These are phyloP conservation scores for Cydia splendana DNA, from an alignment of 1,140 invertebrate species.

Conservation along the genomic window DNA sequence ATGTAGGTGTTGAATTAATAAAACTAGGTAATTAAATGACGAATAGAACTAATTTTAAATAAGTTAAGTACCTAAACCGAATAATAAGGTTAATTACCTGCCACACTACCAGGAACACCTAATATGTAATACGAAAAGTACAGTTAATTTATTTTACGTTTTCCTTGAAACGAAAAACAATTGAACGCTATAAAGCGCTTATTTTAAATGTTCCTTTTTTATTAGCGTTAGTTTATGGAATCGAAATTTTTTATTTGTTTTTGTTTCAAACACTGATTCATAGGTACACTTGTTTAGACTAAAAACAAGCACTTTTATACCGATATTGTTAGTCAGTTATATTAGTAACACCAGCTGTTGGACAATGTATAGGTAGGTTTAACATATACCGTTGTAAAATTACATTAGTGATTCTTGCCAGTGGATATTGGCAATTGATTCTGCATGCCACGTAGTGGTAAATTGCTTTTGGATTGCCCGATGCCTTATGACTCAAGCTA, in stretches of 20 bases:
- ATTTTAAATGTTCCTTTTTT: not conserved
- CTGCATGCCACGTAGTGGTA: constrained; percentile 6
- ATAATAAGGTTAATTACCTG: constrained; percentile 10
- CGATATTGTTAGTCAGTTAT: no score
- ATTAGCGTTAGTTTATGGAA: not conserved
- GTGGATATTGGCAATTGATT: not conserved
- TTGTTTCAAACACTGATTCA: not conserved
- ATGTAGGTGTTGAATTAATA: no score
- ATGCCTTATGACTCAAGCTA: constrained; percentile 14
- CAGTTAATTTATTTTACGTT: constrained; percentile 1
- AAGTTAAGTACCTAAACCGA: not conserved
- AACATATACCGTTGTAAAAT: not conserved
- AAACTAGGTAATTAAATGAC: no score
- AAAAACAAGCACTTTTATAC: not conserved
- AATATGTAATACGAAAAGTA: not conserved
- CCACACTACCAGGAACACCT: not conserved
- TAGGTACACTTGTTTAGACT: not conserved
- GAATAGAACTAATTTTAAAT: not conserved
- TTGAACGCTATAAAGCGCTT: not conserved
- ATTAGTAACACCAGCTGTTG: not conserved
- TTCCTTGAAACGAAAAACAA: constrained; percentile 9
- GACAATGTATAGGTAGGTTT: not conserved
- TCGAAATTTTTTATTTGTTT: not conserved
- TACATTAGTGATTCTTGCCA: not conserved
- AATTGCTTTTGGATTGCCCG: constrained; percentile 18